These are phyloP conservation scores for Campoletis raptor DNA, from an alignment of 2,888 invertebrate species.

Conservation along the genomic window DNA sequence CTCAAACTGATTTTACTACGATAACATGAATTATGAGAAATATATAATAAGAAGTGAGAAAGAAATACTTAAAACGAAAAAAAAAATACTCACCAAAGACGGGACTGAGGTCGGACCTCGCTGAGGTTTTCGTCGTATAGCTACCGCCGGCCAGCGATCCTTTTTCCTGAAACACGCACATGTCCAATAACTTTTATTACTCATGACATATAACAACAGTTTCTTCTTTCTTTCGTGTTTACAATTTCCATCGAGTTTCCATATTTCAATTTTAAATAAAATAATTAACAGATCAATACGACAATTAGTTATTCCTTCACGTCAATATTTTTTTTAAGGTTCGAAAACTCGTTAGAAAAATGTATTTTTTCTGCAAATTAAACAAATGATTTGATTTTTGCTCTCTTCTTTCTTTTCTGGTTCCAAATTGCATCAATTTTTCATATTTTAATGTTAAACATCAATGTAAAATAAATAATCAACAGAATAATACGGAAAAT, in stretches of 20 bases:
- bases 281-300: no score
- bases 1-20: conserved; percentile 14
- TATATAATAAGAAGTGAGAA: neutral
- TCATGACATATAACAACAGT: neutral
- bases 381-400: no score
- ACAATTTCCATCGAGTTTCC: no score
- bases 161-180: conserved; percentile 90
- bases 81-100: conserved; percentile 91
- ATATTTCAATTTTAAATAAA: no score
- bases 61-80: conserved; percentile 6
- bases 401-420: no score
- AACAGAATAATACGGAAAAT: no score
- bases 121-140: conserved; percentile 91
- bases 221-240: neutral
- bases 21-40: neutral
- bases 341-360: no score
- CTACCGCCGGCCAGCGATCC: conserved; percentile 88
- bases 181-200: neutral
- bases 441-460: neutral
- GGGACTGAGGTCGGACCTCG: conserved; percentile 94
- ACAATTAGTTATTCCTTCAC: no score
- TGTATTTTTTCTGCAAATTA: no score
- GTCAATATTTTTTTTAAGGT: no score
- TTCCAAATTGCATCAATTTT: neutral
- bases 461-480: no score